phyloP scores from a whole-genome alignment of 1,140 invertebrate species.

The Lethrus apterus region DNA sequence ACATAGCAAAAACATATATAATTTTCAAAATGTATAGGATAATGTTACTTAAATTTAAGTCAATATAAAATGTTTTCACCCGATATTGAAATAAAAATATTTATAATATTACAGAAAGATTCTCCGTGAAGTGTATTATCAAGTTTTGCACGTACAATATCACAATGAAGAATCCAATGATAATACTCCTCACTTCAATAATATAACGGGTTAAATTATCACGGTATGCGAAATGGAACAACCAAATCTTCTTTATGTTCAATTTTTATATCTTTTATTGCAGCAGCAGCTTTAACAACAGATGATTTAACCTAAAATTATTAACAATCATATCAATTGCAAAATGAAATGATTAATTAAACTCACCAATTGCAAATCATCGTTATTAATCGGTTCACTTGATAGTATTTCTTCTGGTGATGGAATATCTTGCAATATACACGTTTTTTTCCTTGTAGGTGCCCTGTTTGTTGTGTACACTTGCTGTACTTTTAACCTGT shows the following conservation, averaged over 20 bases:
- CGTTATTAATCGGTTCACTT: conserved; percentile 43
- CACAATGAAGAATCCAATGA: too few species aligned
- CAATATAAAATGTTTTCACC: too few species aligned
- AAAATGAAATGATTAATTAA: conserved; percentile 7
- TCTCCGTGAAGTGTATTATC: too few species aligned
- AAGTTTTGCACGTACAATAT: too few species aligned
- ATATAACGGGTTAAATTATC: too few species aligned
- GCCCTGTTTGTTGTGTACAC: conserved; percentile 43
- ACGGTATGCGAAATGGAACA: conserved; percentile 59
- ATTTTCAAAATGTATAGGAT: too few species aligned
- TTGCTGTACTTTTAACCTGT: conserved; percentile 54
- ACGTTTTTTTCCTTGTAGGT: conserved; percentile 38
- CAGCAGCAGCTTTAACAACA: conserved; percentile 57
- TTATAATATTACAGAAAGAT: too few species aligned
- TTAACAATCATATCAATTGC: conserved; percentile 12
- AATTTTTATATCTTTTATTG: conserved; percentile 63
- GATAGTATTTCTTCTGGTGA: conserved; percentile 51
- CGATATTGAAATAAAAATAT: too few species aligned
- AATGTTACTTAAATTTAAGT: too few species aligned
- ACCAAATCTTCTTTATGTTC: conserved; percentile 77
- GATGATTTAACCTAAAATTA: conserved; percentile 54
- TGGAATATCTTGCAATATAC: conserved; percentile 51
- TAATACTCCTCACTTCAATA: too few species aligned
- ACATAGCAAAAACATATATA: too few species aligned
- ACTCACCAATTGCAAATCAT: conserved; percentile 52